phyloP scores from a whole-genome alignment of 2,797 vertebrate species.

The Alosa sapidissima region DNA sequence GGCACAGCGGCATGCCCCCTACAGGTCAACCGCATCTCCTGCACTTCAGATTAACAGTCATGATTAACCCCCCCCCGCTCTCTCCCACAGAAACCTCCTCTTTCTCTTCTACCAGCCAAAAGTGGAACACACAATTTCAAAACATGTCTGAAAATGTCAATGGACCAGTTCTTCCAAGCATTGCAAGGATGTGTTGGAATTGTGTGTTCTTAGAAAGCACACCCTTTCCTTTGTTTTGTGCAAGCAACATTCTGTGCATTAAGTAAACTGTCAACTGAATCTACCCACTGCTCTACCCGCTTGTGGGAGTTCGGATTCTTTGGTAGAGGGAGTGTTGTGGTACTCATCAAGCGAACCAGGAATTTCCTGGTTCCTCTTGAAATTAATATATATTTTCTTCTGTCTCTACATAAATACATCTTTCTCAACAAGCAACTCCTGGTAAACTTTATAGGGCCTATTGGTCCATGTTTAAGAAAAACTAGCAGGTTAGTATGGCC shows the following conservation, averaged over 20 bases:
- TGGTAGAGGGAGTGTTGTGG: not conserved
- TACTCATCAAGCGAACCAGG: not conserved
- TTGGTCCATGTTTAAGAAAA: not conserved
- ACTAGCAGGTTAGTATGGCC: not conserved
- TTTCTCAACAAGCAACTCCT: not conserved
- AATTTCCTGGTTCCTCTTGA: not conserved
- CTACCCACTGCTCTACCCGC: not conserved
- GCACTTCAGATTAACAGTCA: slow-evolving; percentile 1
- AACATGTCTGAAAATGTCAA: not conserved
- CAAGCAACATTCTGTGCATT: not conserved
- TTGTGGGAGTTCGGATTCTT: not conserved
- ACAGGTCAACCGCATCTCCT: slow-evolving; percentile 21
- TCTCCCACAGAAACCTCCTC: not conserved
- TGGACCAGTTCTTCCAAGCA: not conserved
- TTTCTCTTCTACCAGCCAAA: not conserved
- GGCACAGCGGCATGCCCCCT: slow-evolving; percentile 62
- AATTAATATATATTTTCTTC: not conserved
- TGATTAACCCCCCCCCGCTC: not conserved
- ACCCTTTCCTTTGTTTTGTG: not conserved
- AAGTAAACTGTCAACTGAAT: not conserved
- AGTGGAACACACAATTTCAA: not conserved
- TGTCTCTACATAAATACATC: not conserved
- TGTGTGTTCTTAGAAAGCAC: not conserved
- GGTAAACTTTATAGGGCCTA: not conserved
- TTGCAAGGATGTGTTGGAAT: not conserved